Base-by-base conservation (phyloP, 2,113 vertebrate genomes). In the Panthera uncia region DNA sequence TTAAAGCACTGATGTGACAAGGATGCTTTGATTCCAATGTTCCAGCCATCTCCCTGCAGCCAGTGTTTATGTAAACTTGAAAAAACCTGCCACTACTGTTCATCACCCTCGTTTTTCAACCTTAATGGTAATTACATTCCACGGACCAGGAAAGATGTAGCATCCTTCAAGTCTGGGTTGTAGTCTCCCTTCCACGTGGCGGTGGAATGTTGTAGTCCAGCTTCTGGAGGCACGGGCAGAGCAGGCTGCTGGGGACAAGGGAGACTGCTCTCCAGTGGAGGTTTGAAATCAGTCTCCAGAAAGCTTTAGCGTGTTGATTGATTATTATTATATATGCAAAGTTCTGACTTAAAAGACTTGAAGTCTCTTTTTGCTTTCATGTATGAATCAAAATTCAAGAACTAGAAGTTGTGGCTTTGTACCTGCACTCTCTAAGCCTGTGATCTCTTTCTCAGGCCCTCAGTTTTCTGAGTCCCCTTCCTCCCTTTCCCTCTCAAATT, bases 91-190 rank as follows among this genome's bases (percentile, higher is more conserved):
- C 98, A 98, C 98, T 98, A 96, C 98, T 98, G 98, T 98, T 99
- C 98, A 98, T 98, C 97, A 87, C 97, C 91, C 98, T 99, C 98
- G 95, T 99, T 99, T 99, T 99, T 99, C 99, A 99, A 55, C 98
- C 98, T 98, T 99, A 99, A 99, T 99, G 98, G 97, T 98, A 98
- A 99, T 99, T 98, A 98, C 98, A 99, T 98, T 98, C 98, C 98
- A 98, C 0, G 97, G 98, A 95, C 98, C 97, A 94, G 98, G 98
- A 98, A 97, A 99, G 98, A 97, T 95, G 97, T 96, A 97, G 97
- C 95, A 21, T 98, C 93, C 65, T 94, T 98, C 94, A 96, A 96
- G 94, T 96, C 21, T 0, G 29, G 76, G 73, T 92, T 93, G 96
- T 91, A 88, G 7, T 41, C 89, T 97, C 81, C 95, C 89, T 98